phyloP scores from a whole-genome alignment of 2,888 invertebrate genomes.

The Meiosimyza platycephala region DNA sequence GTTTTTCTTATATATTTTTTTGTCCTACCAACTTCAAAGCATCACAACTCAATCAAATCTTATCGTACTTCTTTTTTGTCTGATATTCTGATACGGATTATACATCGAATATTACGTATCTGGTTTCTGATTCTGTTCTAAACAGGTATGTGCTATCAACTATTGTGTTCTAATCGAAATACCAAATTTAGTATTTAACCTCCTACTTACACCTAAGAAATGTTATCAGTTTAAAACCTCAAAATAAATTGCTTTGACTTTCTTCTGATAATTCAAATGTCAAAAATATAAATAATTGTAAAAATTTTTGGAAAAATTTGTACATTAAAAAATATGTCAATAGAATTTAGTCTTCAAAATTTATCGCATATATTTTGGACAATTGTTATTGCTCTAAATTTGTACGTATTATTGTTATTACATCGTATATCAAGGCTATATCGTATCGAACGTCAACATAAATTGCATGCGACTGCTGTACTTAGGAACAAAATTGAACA shows the following conservation, averaged over 20 bases:
- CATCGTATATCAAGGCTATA: constrained; percentile 44
- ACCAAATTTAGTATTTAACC: too few species aligned
- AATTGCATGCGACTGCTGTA: constrained; percentile 38
- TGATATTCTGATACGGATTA: too few species aligned
- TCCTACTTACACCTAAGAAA: too few species aligned
- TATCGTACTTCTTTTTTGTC: too few species aligned
- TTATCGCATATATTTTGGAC: constrained; percentile 47
- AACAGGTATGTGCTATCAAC: too few species aligned
- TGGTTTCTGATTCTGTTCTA: too few species aligned
- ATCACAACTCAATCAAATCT: too few species aligned
- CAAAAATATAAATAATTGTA: constrained; percentile 4
- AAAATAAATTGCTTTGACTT: constrained; percentile 25
- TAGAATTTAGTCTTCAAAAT: constrained; percentile 47
- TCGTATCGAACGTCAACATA: constrained; percentile 40
- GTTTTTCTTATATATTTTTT: too few species aligned
- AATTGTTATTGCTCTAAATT: constrained; percentile 40
- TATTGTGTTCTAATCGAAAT: too few species aligned
- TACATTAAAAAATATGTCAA: constrained; percentile 39
- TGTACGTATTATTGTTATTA: constrained; percentile 43
- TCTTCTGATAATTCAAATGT: neutral
- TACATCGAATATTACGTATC: too few species aligned
- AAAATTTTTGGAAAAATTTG: constrained; percentile 32
- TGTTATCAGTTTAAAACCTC: neutral
- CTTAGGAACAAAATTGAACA: constrained; percentile 40
- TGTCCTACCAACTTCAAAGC: too few species aligned